Percentiles rank a stretch among this genome's conserved stretches.
These are phyloP conservation scores for Nasonovia ribisnigri DNA, from an alignment of 2,888 invertebrate genomes.

Conservation along the genomic window DNA sequence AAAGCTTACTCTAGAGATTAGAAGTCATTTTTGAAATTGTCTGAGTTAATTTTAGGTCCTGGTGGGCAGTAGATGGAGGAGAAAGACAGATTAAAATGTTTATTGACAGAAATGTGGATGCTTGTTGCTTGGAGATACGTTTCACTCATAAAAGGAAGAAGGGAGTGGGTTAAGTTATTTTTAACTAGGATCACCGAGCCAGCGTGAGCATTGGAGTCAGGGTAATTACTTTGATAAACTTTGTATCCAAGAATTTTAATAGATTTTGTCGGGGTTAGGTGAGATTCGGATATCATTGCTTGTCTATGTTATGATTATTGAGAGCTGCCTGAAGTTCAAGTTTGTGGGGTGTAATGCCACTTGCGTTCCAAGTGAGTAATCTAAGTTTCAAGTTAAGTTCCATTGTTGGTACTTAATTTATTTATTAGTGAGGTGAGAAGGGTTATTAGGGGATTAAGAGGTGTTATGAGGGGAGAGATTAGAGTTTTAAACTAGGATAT, in stretches of 20 bases:
- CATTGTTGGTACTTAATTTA: too few relatives aligned
- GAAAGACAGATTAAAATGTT: neutral
- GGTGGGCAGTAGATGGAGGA: constrained; percentile 46
- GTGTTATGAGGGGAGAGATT: too few relatives aligned
- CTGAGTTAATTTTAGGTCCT: constrained; percentile 36
- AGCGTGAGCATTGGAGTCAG: neutral
- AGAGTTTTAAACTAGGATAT: neutral
- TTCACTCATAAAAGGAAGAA: too few relatives aligned
- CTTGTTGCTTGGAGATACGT: too few relatives aligned
- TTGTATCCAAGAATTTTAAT: constrained; percentile 14
- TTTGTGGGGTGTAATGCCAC: neutral
- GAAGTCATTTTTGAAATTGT: constrained; percentile 11
- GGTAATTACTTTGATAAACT: constrained; percentile 3
- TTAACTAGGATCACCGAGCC: too few relatives aligned
- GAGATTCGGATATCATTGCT: neutral
- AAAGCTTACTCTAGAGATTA: neutral
- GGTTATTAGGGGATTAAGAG: neutral
- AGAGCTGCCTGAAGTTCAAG: constrained; percentile 22
- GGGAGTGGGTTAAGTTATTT: too few relatives aligned
- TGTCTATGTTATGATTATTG: neutral
- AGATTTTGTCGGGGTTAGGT: constrained; percentile 32
- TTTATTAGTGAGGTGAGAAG: too few relatives aligned
- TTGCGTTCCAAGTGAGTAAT: too few relatives aligned
- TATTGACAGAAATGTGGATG: too few relatives aligned
- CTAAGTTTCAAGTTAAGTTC: too few relatives aligned